Conservation (phyloP, 2,113 vertebrate genomes). For the Brevimyrus niger region DNA sequence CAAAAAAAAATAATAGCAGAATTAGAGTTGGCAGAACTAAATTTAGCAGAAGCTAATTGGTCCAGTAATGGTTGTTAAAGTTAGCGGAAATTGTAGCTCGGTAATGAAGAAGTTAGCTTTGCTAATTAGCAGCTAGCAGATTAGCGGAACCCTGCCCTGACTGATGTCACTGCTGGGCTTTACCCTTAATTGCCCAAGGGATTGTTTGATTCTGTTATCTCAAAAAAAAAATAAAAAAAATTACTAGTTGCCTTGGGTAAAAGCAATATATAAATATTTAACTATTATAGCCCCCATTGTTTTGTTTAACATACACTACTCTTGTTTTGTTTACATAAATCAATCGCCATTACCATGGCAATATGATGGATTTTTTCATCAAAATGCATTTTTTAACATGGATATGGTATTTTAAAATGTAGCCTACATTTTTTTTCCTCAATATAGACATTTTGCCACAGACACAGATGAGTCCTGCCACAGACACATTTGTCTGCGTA, state of each 20-base stretch:
- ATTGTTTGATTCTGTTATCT: neutral
- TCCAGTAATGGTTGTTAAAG: neutral
- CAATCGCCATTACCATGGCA: neutral
- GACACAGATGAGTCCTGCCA: neutral
- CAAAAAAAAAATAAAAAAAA: neutral
- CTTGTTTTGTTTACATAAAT: neutral
- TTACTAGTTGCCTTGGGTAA: neutral
- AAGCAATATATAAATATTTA: neutral
- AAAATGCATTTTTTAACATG: neutral
- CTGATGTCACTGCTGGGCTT: neutral
- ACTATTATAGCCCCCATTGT: neutral
- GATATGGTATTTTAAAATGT: neutral
- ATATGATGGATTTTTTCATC: neutral
- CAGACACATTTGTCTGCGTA: neutral
- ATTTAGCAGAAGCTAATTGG: neutral
- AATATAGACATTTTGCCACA: neutral
- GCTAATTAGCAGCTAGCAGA: neutral
- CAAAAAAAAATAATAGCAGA: neutral
- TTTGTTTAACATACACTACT: neutral
- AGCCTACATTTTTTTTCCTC: neutral
- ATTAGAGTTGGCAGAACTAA: neutral
- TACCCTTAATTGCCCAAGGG: neutral
- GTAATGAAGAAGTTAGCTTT: neutral
- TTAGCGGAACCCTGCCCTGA: neutral
- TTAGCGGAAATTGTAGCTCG: neutral